phyloP scores from a whole-genome alignment of 1,140 invertebrate genomes.

The Scylla paramamosain region DNA sequence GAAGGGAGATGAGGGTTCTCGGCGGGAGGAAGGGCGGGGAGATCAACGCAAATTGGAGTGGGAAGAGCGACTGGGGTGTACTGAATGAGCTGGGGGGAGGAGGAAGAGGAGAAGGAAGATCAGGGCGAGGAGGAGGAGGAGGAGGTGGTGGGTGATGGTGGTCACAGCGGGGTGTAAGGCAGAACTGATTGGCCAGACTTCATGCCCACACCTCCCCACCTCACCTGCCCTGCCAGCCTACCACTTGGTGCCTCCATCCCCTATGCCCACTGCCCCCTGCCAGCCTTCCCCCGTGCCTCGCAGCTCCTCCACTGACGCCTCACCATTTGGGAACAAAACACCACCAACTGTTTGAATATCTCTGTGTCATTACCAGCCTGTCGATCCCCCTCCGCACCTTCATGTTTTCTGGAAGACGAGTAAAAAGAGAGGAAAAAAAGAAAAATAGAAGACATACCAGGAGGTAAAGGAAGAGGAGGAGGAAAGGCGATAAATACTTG shows the following conservation, averaged over 20 bases:
- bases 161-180: constrained; percentile 31
- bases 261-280: neutral
- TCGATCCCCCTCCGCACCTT: neutral
- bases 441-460: neutral
- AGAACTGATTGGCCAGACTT: neutral
- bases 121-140: neutral
- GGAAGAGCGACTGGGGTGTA: neutral
- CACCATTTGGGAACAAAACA: constrained; percentile 27
- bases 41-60: neutral
- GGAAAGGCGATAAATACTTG: neutral
- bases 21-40: neutral
- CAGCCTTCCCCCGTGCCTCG: neutral
- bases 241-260: neutral
- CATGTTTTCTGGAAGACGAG: neutral
- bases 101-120: neutral
- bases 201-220: constrained; percentile 1
- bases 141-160: neutral
- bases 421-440: neutral
- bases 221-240: neutral
- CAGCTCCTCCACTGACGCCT: neutral
- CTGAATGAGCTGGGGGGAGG: neutral
- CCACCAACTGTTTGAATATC: constrained; percentile 1
- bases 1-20: neutral
- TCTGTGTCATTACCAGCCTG: neutral
- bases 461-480: neutral